phyloP scores from a whole-genome alignment of 2,113 vertebrate species.

The Oreocharis arfaki region DNA sequence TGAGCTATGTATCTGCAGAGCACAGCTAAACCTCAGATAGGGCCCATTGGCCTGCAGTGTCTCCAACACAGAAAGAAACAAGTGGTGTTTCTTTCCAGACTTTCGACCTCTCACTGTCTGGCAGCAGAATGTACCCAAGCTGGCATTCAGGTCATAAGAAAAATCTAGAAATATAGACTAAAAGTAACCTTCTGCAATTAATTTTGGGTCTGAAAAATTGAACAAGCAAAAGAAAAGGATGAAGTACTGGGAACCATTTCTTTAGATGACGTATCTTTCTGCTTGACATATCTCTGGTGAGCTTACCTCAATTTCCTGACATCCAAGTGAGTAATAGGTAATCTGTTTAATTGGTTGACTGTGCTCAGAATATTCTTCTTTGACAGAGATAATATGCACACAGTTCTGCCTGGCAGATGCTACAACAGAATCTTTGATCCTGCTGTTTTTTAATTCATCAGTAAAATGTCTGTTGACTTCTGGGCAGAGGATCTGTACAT shows the following conservation, averaged over 20 bases:
- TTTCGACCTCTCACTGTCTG: neutral
- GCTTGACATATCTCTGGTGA: neutral
- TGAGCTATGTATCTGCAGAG: neutral
- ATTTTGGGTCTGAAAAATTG: neutral
- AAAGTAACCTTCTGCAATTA: neutral
- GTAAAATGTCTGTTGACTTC: neutral
- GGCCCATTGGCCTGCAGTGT: neutral
- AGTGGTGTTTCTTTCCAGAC: neutral
- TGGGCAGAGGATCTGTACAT: neutral
- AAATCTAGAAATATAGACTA: neutral
- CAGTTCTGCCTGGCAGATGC: neutral
- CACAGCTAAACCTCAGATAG: neutral
- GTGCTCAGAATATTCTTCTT: neutral
- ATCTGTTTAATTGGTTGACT: conserved; percentile 33
- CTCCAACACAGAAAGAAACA: neutral
- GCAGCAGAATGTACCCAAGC: neutral
- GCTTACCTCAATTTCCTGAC: neutral
- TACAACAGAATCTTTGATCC: neutral
- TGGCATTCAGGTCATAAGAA: neutral
- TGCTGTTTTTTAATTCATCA: neutral
- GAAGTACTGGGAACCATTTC: neutral
- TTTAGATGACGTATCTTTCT: neutral
- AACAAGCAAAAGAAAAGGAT: neutral
- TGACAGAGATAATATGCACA: neutral
- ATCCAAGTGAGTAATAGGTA: neutral